Evolutionary conservation across 2,113 vertebrate genomes (phyloP).

Genomic region (Hippolais icterina): DNA sequence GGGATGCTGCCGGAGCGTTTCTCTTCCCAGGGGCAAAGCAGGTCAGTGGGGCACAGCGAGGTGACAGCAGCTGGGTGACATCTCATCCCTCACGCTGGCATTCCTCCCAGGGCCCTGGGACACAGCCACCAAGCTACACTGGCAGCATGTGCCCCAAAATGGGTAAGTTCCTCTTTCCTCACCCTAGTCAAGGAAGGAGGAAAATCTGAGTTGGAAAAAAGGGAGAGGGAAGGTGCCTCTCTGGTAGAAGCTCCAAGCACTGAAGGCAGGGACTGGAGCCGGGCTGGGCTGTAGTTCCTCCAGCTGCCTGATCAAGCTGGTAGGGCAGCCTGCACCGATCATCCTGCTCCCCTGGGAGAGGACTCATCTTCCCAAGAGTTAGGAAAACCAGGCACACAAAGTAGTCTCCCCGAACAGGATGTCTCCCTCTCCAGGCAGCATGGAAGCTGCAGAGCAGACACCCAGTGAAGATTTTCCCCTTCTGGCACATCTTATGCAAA

Average conservation of each 20-base stretch:
- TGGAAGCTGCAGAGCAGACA: neutral
- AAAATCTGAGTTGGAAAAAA: neutral
- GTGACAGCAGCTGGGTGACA: neutral
- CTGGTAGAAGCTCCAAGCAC: neutral
- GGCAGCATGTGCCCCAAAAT: rapidly evolving
- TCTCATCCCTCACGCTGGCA: neutral
- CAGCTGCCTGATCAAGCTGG: neutral
- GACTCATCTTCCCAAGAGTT: neutral
- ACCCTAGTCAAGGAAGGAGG: neutral
- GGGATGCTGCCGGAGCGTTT: rapidly evolving
- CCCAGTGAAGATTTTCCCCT: neutral
- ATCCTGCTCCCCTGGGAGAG: neutral
- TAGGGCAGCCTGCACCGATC: neutral
- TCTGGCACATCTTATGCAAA: neutral
- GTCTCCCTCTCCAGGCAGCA: conserved; percentile 38
- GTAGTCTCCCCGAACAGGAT: neutral
- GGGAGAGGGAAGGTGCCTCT: neutral
- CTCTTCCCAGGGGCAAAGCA: neutral
- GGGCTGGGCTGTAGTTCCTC: neutral
- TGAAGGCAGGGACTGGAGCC: neutral
- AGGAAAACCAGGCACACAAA: neutral
- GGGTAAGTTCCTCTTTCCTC: neutral
- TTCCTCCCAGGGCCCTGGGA: neutral
- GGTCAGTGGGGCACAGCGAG: neutral
- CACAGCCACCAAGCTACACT: neutral